Evolutionary conservation across 2,113 vertebrate genomes (phyloP).

Genomic region (Scalopus aquaticus): DNA sequence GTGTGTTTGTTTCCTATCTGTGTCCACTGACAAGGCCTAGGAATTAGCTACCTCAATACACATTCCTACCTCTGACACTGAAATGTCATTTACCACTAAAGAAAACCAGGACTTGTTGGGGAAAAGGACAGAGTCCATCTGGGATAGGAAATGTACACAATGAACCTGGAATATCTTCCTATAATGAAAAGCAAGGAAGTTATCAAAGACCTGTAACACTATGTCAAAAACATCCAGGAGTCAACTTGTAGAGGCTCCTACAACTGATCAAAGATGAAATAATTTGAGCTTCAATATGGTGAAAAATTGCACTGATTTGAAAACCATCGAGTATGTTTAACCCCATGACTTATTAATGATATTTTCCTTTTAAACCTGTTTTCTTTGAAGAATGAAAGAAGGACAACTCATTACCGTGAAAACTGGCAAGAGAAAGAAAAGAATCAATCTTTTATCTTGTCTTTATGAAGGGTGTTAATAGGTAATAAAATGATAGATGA

Average conservation of each 20-base stretch:
- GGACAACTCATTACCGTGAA: neutral
- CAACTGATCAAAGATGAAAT: neutral
- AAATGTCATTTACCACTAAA: neutral
- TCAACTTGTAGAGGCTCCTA: neutral
- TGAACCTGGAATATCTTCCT: neutral
- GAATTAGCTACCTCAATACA: neutral
- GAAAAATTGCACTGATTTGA: neutral
- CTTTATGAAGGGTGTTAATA: neutral
- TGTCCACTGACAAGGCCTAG: neutral
- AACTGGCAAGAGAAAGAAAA: neutral
- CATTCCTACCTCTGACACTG: neutral
- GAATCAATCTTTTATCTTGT: neutral
- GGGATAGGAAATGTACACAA: neutral
- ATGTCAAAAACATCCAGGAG: neutral
- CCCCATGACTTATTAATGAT: neutral
- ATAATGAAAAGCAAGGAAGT: neutral
- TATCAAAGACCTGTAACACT: neutral
- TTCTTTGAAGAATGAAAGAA: slow-evolving; percentile 10
- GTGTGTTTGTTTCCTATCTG: neutral
- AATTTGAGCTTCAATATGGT: neutral
- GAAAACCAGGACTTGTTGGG: neutral
- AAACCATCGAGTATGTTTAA: neutral
- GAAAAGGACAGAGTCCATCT: neutral
- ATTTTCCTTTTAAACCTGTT: neutral
- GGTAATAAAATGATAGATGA: neutral